Percentiles rank a stretch among this genome's conserved stretches.
Conservation (phyloP, 2,797 vertebrate species). For the Crenichthys baileyi region DNA sequence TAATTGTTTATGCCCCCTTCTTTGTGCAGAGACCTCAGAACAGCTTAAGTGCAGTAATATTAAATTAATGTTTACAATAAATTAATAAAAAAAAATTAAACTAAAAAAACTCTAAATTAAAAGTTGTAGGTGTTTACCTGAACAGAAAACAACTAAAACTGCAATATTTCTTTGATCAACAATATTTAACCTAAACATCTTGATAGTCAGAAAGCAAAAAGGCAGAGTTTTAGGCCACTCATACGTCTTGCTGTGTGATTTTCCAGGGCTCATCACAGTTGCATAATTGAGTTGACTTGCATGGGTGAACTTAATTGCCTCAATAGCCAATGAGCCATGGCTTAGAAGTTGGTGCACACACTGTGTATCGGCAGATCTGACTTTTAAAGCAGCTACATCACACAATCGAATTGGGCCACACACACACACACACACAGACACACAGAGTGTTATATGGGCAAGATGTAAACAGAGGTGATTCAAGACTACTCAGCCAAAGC, state of each 20-base stretch:
- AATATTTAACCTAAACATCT: constrained; percentile 2
- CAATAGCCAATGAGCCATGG: constrained; percentile 66
- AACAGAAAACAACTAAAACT: not conserved
- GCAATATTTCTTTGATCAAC: not conserved
- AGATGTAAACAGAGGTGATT: constrained; percentile 62
- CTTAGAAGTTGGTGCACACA: constrained; percentile 62
- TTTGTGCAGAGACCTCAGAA: constrained; percentile 20
- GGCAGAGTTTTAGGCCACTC: constrained; percentile 32
- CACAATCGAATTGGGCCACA: constrained; percentile 27
- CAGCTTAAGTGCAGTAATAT: constrained; percentile 16
- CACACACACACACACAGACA: not conserved
- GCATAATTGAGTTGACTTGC: constrained; percentile 83
- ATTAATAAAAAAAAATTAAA: not conserved
- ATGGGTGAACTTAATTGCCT: constrained; percentile 82
- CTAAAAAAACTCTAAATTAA: constrained; percentile 5
- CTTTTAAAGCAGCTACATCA: constrained; percentile 57
- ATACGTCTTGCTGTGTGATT: constrained; percentile 66
- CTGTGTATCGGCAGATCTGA: constrained; percentile 70
- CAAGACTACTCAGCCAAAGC: constrained; percentile 47
- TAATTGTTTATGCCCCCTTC: constrained; percentile 13
- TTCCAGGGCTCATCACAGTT: constrained; percentile 75
- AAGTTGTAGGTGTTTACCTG: not conserved
- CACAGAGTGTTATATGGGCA: constrained; percentile 26
- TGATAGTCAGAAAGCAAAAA: constrained; percentile 8
- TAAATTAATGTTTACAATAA: not conserved